Evolutionary conservation across 2,113 vertebrate genomes (phyloP).

Genomic region (Colaptes auratus): DNA sequence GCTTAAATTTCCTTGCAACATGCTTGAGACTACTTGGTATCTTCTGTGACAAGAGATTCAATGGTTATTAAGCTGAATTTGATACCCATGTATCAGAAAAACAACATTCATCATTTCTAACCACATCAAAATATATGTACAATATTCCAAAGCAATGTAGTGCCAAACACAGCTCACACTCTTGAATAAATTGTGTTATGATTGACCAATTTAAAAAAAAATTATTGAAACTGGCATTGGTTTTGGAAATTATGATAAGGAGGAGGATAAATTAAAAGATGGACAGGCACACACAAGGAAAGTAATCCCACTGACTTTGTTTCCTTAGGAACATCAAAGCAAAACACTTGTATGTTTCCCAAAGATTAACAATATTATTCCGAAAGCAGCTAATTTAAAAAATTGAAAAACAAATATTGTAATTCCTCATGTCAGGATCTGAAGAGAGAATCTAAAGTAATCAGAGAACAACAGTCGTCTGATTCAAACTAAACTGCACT

Average conservation of each 20-base stretch:
- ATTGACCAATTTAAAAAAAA: background rate
- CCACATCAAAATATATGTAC: background rate
- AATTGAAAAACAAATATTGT: background rate
- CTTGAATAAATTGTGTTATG: background rate
- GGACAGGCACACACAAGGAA: background rate
- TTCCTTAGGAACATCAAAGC: constrained; percentile 3
- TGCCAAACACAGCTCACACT: background rate
- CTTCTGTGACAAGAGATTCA: background rate
- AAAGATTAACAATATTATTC: background rate
- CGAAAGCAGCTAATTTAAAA: background rate
- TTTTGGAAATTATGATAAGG: background rate
- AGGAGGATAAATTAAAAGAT: background rate
- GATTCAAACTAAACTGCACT: background rate
- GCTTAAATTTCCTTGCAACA: background rate
- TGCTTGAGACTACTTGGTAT: background rate
- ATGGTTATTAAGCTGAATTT: background rate
- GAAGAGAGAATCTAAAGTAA: background rate
- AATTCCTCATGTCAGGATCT: background rate
- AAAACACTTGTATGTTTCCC: background rate
- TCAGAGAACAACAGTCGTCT: background rate
- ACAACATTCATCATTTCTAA: background rate
- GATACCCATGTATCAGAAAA: background rate
- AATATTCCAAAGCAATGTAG: background rate
- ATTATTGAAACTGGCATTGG: background rate
- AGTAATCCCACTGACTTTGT: background rate